Percentiles rank a stretch among this genome's conserved stretches.
phyloP scores from a whole-genome alignment of 1,140 invertebrate species.

The Lepidurus apus region DNA sequence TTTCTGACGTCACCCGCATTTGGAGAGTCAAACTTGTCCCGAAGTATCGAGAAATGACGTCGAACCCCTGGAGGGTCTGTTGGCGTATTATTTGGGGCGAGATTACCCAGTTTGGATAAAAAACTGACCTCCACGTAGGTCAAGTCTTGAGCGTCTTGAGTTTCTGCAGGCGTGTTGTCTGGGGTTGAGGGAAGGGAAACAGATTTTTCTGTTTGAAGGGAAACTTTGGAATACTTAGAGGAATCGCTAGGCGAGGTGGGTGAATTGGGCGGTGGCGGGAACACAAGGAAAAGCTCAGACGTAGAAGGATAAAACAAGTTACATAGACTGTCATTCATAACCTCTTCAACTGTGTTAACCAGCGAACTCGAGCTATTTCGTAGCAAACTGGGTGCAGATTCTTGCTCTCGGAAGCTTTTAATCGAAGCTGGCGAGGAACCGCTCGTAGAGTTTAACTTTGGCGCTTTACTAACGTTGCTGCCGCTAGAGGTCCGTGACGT shows the following conservation, averaged over 20 bases:
- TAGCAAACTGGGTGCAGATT: not conserved
- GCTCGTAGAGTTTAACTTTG: not conserved
- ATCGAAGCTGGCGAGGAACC: not conserved
- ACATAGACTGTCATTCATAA: slow-evolving; percentile 26
- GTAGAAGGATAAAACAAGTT: slow-evolving; percentile 22
- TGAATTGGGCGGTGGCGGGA: slow-evolving; percentile 16
- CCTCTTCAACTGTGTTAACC: slow-evolving; percentile 25
- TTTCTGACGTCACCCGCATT: not conserved
- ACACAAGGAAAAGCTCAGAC: not conserved
- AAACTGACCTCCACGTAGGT: slow-evolving; percentile 33
- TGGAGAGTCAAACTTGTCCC: slow-evolving; percentile 27
- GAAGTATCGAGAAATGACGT: slow-evolving; percentile 30
- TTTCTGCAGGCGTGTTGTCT: not conserved
- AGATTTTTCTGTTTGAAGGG: slow-evolving; percentile 24
- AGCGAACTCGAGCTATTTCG: not conserved
- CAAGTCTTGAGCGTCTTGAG: slow-evolving; percentile 17
- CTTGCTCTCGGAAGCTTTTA: not conserved
- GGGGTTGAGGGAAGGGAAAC: not conserved
- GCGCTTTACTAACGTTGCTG: not conserved
- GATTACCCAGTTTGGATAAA: slow-evolving; percentile 25
- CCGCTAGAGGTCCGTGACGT: not conserved
- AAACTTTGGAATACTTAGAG: slow-evolving; percentile 23
- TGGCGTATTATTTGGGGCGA: not conserved
- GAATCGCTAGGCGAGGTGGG: slow-evolving; percentile 23
- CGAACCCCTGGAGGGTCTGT: not conserved